Evolutionary conservation across 2,888 invertebrate genomes (phyloP).

Genomic region (Anorthoa munda): DNA sequence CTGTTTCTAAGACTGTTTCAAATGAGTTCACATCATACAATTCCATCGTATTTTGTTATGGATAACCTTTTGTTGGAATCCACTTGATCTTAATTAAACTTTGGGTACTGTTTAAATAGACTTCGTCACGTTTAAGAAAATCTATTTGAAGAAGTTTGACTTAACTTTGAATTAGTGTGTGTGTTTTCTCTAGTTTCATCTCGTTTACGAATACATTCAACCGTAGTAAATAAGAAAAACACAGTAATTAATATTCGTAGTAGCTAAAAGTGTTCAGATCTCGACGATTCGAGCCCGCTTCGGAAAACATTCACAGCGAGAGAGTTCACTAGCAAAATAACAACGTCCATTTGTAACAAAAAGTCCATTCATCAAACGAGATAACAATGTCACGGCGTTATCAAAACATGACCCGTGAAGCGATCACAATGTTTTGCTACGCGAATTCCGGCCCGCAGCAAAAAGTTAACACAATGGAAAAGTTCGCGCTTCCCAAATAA

Average conservation of each 20-base stretch:
- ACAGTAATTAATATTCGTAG: slow-evolving; percentile 46
- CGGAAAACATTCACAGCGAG: slow-evolving; percentile 76
- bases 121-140: slow-evolving; percentile 15
- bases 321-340: slow-evolving; percentile 86
- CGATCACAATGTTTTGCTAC: slow-evolving; percentile 87
- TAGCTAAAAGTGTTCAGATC: slow-evolving; percentile 53
- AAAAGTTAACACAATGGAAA: slow-evolving; percentile 86
- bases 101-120: slow-evolving; percentile 22
- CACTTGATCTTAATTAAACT: slow-evolving; percentile 42
- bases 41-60: slow-evolving; percentile 66
- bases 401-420: slow-evolving; percentile 88
- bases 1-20: slow-evolving; percentile 70
- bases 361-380: slow-evolving; percentile 89
- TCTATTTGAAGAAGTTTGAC: slow-evolving; percentile 9
- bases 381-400: slow-evolving; percentile 89
- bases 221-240: slow-evolving; percentile 35
- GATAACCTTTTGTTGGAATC: slow-evolving; percentile 49
- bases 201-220: background rate
- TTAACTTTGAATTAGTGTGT: slow-evolving; percentile 25
- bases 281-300: slow-evolving; percentile 69
- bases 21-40: slow-evolving; percentile 73
- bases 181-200: slow-evolving; percentile 16
- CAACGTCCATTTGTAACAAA: slow-evolving; percentile 88
- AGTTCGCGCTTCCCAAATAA: slow-evolving; percentile 80
- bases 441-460: slow-evolving; percentile 78